A percentile compares a stretch with the other conserved stretches of the same genome.
Conservation (phyloP, 2,113 vertebrate species). For the Gnathonemus longibarbis region DNA sequence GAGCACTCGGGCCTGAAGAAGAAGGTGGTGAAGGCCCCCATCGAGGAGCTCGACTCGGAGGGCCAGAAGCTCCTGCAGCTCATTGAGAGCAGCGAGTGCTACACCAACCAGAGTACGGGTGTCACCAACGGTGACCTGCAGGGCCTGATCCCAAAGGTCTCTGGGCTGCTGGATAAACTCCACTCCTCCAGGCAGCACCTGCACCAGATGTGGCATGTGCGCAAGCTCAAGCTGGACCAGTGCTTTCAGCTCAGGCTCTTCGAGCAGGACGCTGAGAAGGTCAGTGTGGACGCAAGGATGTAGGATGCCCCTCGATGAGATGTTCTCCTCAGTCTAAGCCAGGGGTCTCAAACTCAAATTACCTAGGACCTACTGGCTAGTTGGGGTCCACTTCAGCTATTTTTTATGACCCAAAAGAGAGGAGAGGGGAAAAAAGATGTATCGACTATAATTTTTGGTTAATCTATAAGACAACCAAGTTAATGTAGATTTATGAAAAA, state of each 20-base stretch:
- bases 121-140: conserved; percentile 83
- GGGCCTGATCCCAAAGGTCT: conserved; percentile 83
- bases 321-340: not conserved
- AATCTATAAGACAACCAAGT: not conserved
- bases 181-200: conserved; percentile 90
- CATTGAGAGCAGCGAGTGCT: conserved; percentile 79
- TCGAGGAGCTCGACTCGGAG: conserved; percentile 88
- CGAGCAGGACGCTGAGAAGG: conserved; percentile 97
- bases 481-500: not conserved
- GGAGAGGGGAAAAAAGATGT: not conserved
- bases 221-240: conserved; percentile 95
- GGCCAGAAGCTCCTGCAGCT: conserved; percentile 86
- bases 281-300: conserved; percentile 37
- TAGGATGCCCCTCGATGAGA: not conserved
- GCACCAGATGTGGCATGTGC: conserved; percentile 96
- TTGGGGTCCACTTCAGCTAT: not conserved
- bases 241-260: conserved; percentile 96
- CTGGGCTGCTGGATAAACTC: conserved; percentile 85
- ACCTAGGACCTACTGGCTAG: not conserved
- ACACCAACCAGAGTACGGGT: conserved; percentile 70
- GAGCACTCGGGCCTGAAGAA: conserved; percentile 89
- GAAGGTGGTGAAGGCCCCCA: conserved; percentile 88
- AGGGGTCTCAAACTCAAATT: not conserved
- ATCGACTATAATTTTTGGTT: not conserved
- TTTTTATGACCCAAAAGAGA: not conserved